These are phyloP conservation scores for Geotria australis DNA, from an alignment of 2,797 vertebrate genomes.

Conservation along the genomic window DNA sequence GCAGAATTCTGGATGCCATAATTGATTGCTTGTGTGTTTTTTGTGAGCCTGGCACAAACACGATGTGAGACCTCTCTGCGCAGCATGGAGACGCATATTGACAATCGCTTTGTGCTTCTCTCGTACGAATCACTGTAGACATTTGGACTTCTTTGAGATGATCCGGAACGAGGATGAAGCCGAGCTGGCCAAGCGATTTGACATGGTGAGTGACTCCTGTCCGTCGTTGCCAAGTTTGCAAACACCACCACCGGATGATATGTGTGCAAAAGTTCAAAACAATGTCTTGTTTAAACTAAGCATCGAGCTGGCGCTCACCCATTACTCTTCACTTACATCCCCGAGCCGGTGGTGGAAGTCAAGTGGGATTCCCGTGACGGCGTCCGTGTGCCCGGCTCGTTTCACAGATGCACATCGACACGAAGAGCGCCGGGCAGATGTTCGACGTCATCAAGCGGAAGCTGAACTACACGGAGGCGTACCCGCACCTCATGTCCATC, in stretches of 20 bases:
- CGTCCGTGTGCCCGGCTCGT: too few species aligned
- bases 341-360: too few species aligned
- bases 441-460: slow-evolving; percentile 83
- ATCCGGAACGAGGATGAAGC: slow-evolving; percentile 82
- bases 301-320: not conserved
- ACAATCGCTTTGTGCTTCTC: not conserved
- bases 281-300: not conserved
- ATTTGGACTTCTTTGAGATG: slow-evolving; percentile 97
- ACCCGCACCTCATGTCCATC: slow-evolving; percentile 80
- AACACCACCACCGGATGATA: too few species aligned
- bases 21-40: too few species aligned
- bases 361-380: too few species aligned
- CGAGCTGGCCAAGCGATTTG: slow-evolving; percentile 65
- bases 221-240: too few species aligned
- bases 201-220: slow-evolving; percentile 25
- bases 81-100: too few species aligned
- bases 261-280: not conserved
- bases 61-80: too few species aligned
- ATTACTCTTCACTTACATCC: not conserved
- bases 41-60: too few species aligned
- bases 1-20: too few species aligned
- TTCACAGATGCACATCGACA: slow-evolving; percentile 56
- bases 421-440: slow-evolving; percentile 79
- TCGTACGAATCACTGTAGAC: slow-evolving; percentile 15
- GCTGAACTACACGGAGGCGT: slow-evolving; percentile 63